These are phyloP conservation scores for Chaetodon trifasciatus DNA, from an alignment of 2,797 vertebrate genomes.

Conservation along the genomic window DNA sequence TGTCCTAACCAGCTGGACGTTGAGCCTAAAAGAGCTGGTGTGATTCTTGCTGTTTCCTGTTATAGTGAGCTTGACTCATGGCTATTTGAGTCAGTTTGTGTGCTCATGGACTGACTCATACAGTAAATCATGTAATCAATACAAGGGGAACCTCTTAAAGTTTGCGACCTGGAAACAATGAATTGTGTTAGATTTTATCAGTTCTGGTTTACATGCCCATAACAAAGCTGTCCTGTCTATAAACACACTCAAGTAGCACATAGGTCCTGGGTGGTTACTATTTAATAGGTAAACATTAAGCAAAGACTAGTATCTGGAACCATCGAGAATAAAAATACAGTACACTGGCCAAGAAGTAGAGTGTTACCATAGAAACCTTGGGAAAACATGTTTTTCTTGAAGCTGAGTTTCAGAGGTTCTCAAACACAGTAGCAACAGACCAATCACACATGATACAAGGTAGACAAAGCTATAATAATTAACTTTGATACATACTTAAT, in stretches of 20 bases:
- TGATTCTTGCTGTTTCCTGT: constrained; percentile 65
- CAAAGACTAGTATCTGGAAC: constrained; percentile 28
- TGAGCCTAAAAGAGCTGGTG: constrained; percentile 44
- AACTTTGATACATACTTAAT: neutral
- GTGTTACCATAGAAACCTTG: constrained; percentile 55
- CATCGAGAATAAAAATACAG: constrained; percentile 26
- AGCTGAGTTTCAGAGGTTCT: constrained; percentile 27
- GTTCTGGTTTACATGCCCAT: constrained; percentile 7
- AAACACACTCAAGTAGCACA: neutral
- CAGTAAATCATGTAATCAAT: constrained; percentile 25
- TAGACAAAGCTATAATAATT: neutral
- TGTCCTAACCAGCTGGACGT: constrained; percentile 55
- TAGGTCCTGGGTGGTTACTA: constrained; percentile 16
- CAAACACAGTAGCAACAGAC: neutral
- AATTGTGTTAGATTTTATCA: neutral
- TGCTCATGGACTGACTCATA: constrained; percentile 63
- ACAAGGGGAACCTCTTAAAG: constrained; percentile 14
- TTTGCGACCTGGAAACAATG: constrained; percentile 17
- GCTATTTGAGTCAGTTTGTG: constrained; percentile 51
- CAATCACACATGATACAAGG: neutral
- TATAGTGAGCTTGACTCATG: constrained; percentile 70
- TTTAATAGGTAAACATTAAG: constrained; percentile 25
- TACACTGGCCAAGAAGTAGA: constrained; percentile 22
- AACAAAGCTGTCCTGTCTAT: constrained; percentile 15
- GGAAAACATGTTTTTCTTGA: constrained; percentile 22